Evolutionary conservation across 2,113 vertebrate species (phyloP).

Genomic region (Nothobranchius furzeri): DNA sequence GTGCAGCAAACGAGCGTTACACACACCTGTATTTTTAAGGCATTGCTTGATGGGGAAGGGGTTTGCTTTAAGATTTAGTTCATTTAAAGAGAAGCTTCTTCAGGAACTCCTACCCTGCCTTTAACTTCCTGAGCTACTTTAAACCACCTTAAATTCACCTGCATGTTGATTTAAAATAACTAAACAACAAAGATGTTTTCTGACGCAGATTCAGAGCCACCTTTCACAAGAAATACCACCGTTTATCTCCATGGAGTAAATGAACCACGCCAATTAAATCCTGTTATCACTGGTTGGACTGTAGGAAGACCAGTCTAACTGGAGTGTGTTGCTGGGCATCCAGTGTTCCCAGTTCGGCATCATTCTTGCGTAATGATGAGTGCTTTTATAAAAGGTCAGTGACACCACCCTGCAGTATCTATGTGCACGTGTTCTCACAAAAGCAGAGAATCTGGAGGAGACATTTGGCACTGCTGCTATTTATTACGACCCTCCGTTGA

Average conservation of each 20-base stretch:
- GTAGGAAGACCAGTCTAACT: constrained; percentile 51
- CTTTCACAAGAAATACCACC: constrained; percentile 48
- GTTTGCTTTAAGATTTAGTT: too few species aligned
- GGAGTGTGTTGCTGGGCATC: constrained; percentile 24
- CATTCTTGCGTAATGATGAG: constrained; percentile 49
- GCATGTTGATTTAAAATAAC: constrained; percentile 7
- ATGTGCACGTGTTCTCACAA: background rate
- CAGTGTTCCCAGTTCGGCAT: constrained; percentile 54
- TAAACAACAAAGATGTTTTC: constrained; percentile 31
- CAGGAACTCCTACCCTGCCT: too few species aligned
- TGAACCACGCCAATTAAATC: constrained; percentile 57
- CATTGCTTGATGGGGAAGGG: too few species aligned
- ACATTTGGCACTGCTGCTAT: constrained; percentile 8
- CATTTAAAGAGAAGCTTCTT: too few species aligned
- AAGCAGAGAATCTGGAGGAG: constrained; percentile 17
- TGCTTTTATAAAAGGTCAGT: constrained; percentile 28
- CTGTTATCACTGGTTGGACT: constrained; percentile 59
- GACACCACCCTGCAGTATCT: background rate
- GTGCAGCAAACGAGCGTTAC: too few species aligned
- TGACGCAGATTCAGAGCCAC: constrained; percentile 43
- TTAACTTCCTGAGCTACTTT: background rate
- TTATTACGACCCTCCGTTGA: constrained; percentile 16
- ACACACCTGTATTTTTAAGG: too few species aligned
- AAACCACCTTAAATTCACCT: background rate
- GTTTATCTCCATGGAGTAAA: constrained; percentile 33